Percentiles rank a stretch among this genome's conserved stretches.
These are phyloP conservation scores for Xiphydria camelus DNA, from an alignment of 2,888 invertebrate genomes.

Conservation along the genomic window DNA sequence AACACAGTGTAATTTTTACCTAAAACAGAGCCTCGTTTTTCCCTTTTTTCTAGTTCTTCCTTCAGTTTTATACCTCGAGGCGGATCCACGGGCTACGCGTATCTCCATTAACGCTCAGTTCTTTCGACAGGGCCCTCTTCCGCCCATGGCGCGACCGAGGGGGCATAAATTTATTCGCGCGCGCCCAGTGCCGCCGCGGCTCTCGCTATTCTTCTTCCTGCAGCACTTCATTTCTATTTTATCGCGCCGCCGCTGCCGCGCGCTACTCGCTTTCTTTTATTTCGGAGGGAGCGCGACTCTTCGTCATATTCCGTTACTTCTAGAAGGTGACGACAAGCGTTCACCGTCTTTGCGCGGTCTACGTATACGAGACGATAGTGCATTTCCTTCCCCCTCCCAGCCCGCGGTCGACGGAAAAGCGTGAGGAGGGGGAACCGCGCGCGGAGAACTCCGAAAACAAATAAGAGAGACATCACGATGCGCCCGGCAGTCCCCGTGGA, in stretches of 20 bases:
- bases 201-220: not conserved
- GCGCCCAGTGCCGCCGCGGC: conserved; percentile 3
- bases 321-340: too few species aligned
- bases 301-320: too few species aligned
- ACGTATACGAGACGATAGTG: not conserved
- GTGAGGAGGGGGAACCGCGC: not conserved
- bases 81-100: conserved; percentile 17
- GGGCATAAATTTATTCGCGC: conserved; percentile 18
- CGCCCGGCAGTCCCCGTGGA: conserved; percentile 2
- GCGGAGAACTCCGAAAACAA: not conserved
- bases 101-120: conserved; percentile 26
- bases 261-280: too few species aligned
- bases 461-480: not conserved
- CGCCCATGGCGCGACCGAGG: conserved; percentile 16
- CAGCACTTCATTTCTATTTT: not conserved
- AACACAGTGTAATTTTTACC: too few species aligned
- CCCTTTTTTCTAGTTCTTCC: not conserved
- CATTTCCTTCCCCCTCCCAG: not conserved
- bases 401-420: not conserved
- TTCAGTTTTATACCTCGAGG: conserved; percentile 7
- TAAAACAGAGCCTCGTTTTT: too few species aligned
- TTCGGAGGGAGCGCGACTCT: too few species aligned
- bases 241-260: not conserved
- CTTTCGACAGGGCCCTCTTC: conserved; percentile 23
- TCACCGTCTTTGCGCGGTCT: too few species aligned